These are phyloP conservation scores for Mesaphorura yosii DNA, from an alignment of 1,140 invertebrate species.

Conservation along the genomic window DNA sequence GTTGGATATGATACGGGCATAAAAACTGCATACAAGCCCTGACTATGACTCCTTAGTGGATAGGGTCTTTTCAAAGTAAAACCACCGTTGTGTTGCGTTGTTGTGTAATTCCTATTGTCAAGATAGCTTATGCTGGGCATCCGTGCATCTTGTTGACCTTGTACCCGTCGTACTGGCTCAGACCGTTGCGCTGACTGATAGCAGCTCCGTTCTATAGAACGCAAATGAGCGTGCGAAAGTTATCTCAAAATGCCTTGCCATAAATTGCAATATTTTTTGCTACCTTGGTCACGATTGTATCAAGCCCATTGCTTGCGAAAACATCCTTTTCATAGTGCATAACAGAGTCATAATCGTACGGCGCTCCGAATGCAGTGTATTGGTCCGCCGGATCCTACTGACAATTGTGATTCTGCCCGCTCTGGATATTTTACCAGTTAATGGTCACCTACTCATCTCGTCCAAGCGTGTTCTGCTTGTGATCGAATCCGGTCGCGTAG, in stretches of 20 bases:
- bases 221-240: not conserved
- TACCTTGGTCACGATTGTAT: constrained; percentile 15
- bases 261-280: not conserved
- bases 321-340: constrained; percentile 18
- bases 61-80: too few relatives aligned
- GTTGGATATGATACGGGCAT: too few relatives aligned
- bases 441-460: constrained; percentile 15
- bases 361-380: not conserved
- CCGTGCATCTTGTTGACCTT: constrained; percentile 18
- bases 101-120: too few relatives aligned
- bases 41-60: too few relatives aligned
- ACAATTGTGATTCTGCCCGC: constrained; percentile 10
- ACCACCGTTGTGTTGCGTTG: too few relatives aligned
- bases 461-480: constrained; percentile 9
- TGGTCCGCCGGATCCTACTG: not conserved
- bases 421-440: constrained; percentile 13
- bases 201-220: not conserved
- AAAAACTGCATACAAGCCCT: too few relatives aligned
- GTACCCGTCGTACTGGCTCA: constrained; percentile 14
- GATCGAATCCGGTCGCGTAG: constrained; percentile 15
- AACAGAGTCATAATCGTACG: constrained; percentile 16
- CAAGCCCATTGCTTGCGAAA: constrained; percentile 11
- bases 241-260: not conserved
- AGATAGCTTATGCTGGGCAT: constrained; percentile 5
- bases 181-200: constrained; percentile 2